phyloP scores from a whole-genome alignment of 2,113 vertebrate species.

The Galemys pyrenaicus region DNA sequence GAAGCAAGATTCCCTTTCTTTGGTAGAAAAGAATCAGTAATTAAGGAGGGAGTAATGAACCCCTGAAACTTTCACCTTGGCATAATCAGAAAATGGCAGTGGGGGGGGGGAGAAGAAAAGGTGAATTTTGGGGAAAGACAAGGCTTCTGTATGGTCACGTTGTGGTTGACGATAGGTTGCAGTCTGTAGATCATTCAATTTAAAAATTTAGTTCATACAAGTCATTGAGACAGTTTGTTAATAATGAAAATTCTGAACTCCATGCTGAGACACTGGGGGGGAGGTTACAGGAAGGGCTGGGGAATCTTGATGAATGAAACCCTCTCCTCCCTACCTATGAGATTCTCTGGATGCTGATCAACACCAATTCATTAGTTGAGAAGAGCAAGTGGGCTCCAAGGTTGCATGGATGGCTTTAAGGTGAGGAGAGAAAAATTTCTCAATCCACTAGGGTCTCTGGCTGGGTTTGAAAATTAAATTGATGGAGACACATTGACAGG shows the following conservation, averaged over 20 bases:
- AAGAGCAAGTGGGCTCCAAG: not conserved
- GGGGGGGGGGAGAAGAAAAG: not conserved
- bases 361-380: not conserved
- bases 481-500: not conserved
- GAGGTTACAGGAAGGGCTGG: not conserved
- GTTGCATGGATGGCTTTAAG: not conserved
- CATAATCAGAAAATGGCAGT: not conserved
- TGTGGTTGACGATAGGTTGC: not conserved
- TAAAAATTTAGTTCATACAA: not conserved
- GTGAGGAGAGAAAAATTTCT: not conserved
- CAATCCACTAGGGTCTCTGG: not conserved
- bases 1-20: not conserved
- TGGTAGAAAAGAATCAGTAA: not conserved
- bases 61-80: not conserved
- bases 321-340: too few relatives aligned
- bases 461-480: not conserved
- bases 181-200: not conserved
- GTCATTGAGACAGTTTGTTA: not conserved
- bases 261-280: not conserved
- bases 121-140: not conserved
- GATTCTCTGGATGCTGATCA: rapidly evolving
- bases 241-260: not conserved
- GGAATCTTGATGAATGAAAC: not conserved
- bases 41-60: not conserved
- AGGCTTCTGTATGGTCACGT: not conserved